Evolutionary conservation across 2,113 vertebrate genomes (phyloP), one percentile per base, ranked within the genome.

Genomic region (Rynchops niger): DNA sequence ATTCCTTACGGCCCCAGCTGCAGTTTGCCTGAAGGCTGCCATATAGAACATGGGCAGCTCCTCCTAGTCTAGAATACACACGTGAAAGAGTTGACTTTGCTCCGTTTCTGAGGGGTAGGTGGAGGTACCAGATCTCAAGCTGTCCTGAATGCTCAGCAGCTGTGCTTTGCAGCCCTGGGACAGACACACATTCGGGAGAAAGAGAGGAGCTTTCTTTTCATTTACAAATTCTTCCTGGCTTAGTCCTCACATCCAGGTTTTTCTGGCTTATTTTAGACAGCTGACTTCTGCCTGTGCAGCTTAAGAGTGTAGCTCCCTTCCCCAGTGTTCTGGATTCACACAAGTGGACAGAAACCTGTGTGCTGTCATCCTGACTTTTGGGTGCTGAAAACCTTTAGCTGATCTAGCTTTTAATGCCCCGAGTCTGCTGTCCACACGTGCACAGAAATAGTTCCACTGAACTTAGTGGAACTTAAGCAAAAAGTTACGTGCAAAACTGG

Each of bases 131-230:
- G 1, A 19, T 34, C 42, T 42, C 56, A 59, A 8, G 55, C 3
- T 10, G n/a, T 65, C 43, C 62, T 5, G 26, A 23, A 29, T 22
- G 36, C 55, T 49, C 49, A 18, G 88, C 79, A 63, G 53, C 23
- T 38, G 5, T 43, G 56, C 62, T 61, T 43, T 71, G 70, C 61
- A 45, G 52, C 40, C n/a, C 43, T 73, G 59, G 71, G 43, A 66
- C 52, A 70, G 76, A 38, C 27, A 26, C 12, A 2, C 0, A 0
- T 30, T 58, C 34, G 73, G 49, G 36, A 25, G 25, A 27, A 50
- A 40, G 21, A 49, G 22, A 27, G 65, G 50, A 87, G 49, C n/a
- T 80, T 52, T 88, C 15, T 79, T 61, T 61, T 71, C 42, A 16
- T 45, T 78, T 58, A 66, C 5, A 36, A 23, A 58, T 71, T 70